Conservation (phyloP, 2,113 vertebrate species). For the Pholis gunnellus region DNA sequence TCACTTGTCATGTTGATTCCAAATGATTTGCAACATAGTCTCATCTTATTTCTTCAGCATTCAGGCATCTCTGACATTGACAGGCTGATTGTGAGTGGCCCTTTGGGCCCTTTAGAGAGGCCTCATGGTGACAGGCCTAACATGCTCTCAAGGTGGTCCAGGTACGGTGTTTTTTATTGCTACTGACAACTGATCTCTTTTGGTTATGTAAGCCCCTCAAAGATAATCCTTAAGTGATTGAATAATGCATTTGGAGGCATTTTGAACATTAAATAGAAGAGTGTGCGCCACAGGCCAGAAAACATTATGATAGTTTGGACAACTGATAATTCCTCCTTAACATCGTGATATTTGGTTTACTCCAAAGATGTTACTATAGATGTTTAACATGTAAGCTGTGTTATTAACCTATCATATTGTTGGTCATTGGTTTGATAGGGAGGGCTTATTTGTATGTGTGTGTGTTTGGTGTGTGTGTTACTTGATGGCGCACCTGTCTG, state of each 20-base stretch:
- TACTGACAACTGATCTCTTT: conserved; percentile 49
- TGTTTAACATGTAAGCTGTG: neutral
- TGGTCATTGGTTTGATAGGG: conserved; percentile 33
- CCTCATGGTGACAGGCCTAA: conserved; percentile 32
- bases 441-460: conserved; percentile 26
- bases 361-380: neutral
- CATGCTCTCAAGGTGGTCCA: conserved; percentile 60
- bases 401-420: neutral
- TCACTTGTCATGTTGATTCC: conserved; percentile 44
- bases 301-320: neutral
- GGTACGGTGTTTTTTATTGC: conserved; percentile 51
- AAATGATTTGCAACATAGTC: conserved; percentile 57
- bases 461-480: conserved; percentile 34
- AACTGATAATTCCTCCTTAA: neutral
- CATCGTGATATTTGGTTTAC: neutral
- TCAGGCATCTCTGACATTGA: conserved; percentile 51
- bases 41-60: conserved; percentile 37
- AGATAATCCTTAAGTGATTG: conserved; percentile 50
- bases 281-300: neutral
- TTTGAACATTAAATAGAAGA: conserved; percentile 20
- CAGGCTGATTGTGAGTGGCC: conserved; percentile 46
- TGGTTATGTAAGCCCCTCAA: conserved; percentile 43
- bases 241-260: conserved; percentile 40
- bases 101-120: conserved; percentile 43
- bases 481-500: conserved; percentile 89